Evolutionary conservation across 2,797 vertebrate genomes (phyloP).

Genomic region (Crypturellus tataupa): DNA sequence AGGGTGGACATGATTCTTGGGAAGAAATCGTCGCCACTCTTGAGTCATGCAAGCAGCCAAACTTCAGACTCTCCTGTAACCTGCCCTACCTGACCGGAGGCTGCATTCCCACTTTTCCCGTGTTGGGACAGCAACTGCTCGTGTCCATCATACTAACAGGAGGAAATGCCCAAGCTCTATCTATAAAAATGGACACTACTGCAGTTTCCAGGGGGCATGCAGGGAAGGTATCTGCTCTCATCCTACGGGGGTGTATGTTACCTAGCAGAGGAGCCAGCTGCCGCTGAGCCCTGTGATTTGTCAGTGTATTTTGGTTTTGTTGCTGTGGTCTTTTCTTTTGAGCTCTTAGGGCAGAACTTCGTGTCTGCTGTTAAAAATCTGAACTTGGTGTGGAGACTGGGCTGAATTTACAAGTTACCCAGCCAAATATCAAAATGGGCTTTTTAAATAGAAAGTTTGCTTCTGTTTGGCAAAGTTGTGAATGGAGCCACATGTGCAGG

Average conservation of each 20-base stretch:
- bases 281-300: constrained; percentile 13
- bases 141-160: background rate
- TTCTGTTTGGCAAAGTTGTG: background rate
- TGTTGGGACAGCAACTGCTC: constrained; percentile 45
- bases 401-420: background rate
- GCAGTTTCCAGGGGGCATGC: background rate
- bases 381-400: background rate
- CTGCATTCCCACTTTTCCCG: constrained; percentile 26
- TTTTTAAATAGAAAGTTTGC: background rate
- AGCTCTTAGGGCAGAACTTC: background rate
- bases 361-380: background rate
- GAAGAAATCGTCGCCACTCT: accelerated
- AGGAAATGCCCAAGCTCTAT: constrained; percentile 3
- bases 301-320: constrained; percentile 51
- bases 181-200: constrained; percentile 17
- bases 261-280: background rate
- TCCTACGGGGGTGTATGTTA: background rate
- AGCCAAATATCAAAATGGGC: background rate
- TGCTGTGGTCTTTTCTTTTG: constrained; percentile 26
- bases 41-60: accelerated
- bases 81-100: constrained; percentile 41
- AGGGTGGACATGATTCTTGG: background rate
- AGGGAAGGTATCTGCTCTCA: background rate
- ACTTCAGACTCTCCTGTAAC: background rate
- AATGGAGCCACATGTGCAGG: background rate